A percentile compares a stretch with the other conserved stretches of the same genome.
These are phyloP conservation scores for Cotesia typhae DNA, from an alignment of 1,140 invertebrate genomes.

Conservation along the genomic window DNA sequence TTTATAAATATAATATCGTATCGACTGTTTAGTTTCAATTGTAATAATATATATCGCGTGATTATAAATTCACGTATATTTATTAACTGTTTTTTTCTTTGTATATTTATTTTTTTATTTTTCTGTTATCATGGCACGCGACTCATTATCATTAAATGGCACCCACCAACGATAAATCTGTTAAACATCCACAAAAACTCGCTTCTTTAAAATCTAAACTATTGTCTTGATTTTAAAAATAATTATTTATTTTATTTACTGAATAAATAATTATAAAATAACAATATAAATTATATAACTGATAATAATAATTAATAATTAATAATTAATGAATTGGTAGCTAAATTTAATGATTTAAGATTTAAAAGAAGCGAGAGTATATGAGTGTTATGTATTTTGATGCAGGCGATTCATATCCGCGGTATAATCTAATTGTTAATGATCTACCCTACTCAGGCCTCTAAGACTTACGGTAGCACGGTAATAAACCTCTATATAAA, in stretches of 20 bases:
- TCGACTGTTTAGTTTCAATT: no score
- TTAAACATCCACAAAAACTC: neutral
- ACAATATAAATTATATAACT: no score
- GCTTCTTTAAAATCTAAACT: no score
- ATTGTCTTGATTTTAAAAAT: constrained; percentile 8
- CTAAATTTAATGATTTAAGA: no score
- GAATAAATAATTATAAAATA: no score
- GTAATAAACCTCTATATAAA: constrained; percentile 67
- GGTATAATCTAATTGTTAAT: constrained; percentile 39
- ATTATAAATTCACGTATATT: neutral
- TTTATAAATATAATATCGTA: no score
- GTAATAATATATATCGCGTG: no score
- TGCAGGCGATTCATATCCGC: constrained; percentile 7
- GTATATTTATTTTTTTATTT: constrained; percentile 21
- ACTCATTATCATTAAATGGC: constrained; percentile 27
- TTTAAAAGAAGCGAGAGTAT: no score
- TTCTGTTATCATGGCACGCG: constrained; percentile 11
- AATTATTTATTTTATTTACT: neutral
- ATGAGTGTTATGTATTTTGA: no score
- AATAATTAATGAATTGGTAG: no score
- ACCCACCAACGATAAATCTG: constrained; percentile 17
- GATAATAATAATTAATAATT: no score
- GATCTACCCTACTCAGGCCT: constrained; percentile 63
- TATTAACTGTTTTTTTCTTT: neutral
- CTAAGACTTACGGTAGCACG: constrained; percentile 66